Conservation (phyloP, 2,888 invertebrate species). For the Tryphoninae sp. region DNA sequence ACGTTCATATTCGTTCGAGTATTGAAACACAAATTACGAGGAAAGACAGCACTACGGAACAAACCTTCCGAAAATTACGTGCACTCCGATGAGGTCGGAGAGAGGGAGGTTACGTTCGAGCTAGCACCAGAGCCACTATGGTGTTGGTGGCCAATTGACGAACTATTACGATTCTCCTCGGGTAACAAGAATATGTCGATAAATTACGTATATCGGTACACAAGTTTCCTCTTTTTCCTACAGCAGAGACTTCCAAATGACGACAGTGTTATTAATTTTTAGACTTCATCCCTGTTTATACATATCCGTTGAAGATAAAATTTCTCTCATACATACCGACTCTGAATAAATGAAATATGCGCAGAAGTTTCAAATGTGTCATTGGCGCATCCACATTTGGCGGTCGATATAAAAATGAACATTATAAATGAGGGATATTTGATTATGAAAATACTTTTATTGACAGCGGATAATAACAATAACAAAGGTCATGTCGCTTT, state of each 20-base stretch:
- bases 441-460: slow-evolving; percentile 47
- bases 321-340: too few species aligned
- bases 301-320: too few species aligned
- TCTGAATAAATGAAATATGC: too few species aligned
- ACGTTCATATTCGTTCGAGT: slow-evolving; percentile 85
- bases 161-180: neutral
- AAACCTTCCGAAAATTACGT: slow-evolving; percentile 56
- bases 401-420: too few species aligned
- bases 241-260: neutral
- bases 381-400: neutral
- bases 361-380: neutral
- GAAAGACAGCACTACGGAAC: slow-evolving; percentile 34
- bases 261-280: neutral
- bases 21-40: slow-evolving; percentile 21
- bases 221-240: too few species aligned
- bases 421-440: neutral
- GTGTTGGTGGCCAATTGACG: neutral
- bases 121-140: neutral
- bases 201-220: too few species aligned
- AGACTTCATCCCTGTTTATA: too few species aligned
- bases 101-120: slow-evolving; percentile 30
- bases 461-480: slow-evolving; percentile 33
- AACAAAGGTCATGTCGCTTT: neutral
- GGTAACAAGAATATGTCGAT: neutral
- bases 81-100: slow-evolving; percentile 42